phyloP scores from a whole-genome alignment of 2,113 vertebrate species.

The Phocoena sinus region DNA sequence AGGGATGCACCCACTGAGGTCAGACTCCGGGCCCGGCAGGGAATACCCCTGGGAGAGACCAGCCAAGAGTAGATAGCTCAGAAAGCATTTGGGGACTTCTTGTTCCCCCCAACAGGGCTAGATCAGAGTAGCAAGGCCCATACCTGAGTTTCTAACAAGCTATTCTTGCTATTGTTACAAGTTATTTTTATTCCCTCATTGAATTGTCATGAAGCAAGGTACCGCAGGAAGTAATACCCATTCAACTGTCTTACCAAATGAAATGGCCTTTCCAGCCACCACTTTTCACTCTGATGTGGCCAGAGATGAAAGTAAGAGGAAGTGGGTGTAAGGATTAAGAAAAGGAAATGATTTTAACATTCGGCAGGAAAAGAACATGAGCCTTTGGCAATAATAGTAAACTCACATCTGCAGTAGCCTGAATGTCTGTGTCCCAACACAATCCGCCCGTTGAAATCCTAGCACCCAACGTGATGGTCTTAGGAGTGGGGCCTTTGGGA shows the following conservation, averaged over 20 bases:
- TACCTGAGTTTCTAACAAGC: neutral
- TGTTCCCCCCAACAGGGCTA: neutral
- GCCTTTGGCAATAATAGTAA: neutral
- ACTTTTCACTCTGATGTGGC: neutral
- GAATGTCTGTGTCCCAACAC: neutral
- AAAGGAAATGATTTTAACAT: neutral
- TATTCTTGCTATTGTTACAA: neutral
- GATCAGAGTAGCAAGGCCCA: neutral
- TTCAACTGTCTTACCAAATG: neutral
- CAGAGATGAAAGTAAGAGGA: neutral
- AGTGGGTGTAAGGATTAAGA: neutral
- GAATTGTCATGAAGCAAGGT: neutral
- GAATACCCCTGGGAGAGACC: neutral
- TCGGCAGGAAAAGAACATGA: neutral
- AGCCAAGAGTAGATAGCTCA: neutral
- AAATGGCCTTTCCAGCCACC: neutral
- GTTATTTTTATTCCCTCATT: neutral
- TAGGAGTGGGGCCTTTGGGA: neutral
- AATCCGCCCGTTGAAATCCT: neutral
- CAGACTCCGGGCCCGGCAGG: neutral
- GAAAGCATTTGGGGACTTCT: neutral
- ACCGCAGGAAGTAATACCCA: neutral
- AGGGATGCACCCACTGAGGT: rapidly evolving
- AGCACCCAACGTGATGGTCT: neutral
- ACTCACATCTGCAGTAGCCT: neutral